These are phyloP conservation scores for Mesorhabditis belari DNA, from an alignment of 2,888 invertebrate species.

Conservation along the genomic window DNA sequence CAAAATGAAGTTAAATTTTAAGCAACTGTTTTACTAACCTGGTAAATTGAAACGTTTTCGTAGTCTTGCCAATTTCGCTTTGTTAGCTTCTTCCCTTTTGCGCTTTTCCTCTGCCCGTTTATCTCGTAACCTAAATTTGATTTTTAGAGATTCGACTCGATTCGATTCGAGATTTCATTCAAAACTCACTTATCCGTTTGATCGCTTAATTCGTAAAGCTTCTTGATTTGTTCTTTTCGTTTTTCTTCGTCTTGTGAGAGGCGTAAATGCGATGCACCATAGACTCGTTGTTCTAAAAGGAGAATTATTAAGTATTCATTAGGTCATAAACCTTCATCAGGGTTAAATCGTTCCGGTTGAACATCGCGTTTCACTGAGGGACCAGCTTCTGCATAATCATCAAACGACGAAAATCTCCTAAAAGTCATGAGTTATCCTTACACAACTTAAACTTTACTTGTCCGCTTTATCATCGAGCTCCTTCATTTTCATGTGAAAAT, in stretches of 20 bases:
- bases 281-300: constrained; percentile 35
- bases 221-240: constrained; percentile 12
- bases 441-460: constrained; percentile 1
- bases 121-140: neutral
- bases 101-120: constrained; percentile 1
- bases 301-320: neutral
- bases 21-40: too few relatives aligned
- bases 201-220: constrained; percentile 3
- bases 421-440: too few relatives aligned
- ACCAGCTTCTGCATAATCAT: neutral
- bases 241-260: constrained; percentile 36
- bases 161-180: neutral
- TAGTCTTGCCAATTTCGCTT: neutral
- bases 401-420: neutral
- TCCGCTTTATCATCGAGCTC: constrained; percentile 18
- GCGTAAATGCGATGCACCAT: constrained; percentile 39
- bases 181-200: neutral
- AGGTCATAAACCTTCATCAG: neutral
- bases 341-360: neutral
- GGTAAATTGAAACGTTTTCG: constrained; percentile 8
- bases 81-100: neutral
- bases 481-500: constrained; percentile 33
- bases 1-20: constrained; percentile 5
- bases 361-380: neutral
- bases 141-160: neutral